Evolutionary conservation across 2,113 vertebrate genomes (phyloP).

Genomic region (Fregata magnificens): DNA sequence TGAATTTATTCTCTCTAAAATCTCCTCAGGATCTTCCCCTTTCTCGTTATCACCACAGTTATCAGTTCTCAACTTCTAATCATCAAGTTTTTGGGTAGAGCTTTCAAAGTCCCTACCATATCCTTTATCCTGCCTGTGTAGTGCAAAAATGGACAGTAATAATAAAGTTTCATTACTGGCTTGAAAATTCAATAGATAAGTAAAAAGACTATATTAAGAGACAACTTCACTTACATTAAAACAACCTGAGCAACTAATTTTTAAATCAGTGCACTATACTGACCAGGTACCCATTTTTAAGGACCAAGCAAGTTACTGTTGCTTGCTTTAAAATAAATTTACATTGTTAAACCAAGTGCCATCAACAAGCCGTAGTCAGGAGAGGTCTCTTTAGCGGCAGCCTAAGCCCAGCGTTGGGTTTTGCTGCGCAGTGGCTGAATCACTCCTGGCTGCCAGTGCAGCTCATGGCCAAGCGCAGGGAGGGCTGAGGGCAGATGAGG

Average conservation of each 20-base stretch:
- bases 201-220: not conserved
- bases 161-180: not conserved
- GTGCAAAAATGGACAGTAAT: not conserved
- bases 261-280: not conserved
- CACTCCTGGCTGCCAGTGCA: not conserved
- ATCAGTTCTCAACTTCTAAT: not conserved
- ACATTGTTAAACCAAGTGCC: not conserved
- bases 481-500: rapidly evolving
- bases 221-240: not conserved
- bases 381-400: not conserved
- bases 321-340: not conserved
- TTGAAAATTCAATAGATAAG: not conserved
- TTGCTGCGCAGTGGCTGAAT: not conserved
- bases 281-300: not conserved
- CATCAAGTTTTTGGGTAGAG: not conserved
- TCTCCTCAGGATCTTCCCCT: not conserved
- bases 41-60: not conserved
- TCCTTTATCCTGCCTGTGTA: not conserved
- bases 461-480: rapidly evolving
- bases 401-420: not conserved
- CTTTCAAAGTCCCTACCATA: not conserved
- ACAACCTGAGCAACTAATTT: not conserved
- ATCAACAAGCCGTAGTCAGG: not conserved
- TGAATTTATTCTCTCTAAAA: not conserved
- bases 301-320: not conserved